phyloP scores from a whole-genome alignment of 2,113 vertebrate species.

The Oncorhynchus keta region DNA sequence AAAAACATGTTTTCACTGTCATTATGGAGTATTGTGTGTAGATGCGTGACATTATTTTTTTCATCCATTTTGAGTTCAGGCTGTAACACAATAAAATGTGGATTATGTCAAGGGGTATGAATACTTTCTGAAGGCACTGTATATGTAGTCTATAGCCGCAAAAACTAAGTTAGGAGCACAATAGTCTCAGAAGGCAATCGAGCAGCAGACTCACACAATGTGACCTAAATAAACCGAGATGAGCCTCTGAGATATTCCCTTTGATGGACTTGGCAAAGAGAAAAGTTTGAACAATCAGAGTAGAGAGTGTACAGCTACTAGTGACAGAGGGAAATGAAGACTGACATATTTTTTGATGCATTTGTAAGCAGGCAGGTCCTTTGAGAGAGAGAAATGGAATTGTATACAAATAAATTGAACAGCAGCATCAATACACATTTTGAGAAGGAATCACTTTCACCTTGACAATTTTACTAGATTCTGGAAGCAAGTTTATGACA shows the following conservation, averaged over 20 bases:
- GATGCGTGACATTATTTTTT: no score
- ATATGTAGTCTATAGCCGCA: neutral
- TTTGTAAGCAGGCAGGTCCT: slow-evolving; percentile 1
- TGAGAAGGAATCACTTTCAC: neutral
- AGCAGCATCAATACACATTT: neutral
- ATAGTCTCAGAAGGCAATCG: neutral
- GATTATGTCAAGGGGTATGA: no score
- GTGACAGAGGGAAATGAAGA: slow-evolving; percentile 11
- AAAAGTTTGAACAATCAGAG: slow-evolving; percentile 14
- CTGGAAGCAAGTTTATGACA: slow-evolving; percentile 2
- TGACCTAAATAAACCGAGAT: slow-evolving; percentile 34
- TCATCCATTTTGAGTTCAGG: no score
- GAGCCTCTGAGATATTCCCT: neutral
- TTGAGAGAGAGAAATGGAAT: slow-evolving; percentile 1
- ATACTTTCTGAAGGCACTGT: no score
- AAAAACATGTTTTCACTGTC: no score
- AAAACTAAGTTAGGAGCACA: neutral
- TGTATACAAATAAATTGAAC: slow-evolving; percentile 18
- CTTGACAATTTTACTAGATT: neutral
- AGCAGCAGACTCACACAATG: slow-evolving; percentile 6
- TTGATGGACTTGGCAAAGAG: slow-evolving; percentile 1
- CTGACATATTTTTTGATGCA: neutral
- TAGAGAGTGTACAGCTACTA: neutral
- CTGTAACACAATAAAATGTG: no score
- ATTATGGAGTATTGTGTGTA: no score